These are phyloP conservation scores for Cantharis rufa DNA, from an alignment of 2,888 invertebrate genomes.

Conservation along the genomic window DNA sequence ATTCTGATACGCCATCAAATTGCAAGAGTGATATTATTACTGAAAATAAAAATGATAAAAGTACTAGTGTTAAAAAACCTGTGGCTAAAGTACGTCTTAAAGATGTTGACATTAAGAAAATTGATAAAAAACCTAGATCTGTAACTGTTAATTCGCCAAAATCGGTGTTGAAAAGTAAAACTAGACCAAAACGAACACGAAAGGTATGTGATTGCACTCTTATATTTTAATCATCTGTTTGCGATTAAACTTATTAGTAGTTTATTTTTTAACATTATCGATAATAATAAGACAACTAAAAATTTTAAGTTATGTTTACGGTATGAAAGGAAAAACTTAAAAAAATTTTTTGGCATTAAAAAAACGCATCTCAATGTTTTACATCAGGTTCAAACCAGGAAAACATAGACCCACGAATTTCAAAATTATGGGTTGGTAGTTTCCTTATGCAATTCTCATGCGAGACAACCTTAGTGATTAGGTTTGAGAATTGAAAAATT, in stretches of 20 bases:
- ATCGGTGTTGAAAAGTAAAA: conserved; percentile 42
- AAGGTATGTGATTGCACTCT: conserved; percentile 49
- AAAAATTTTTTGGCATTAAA: too few relatives aligned
- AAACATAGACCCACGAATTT: too few relatives aligned
- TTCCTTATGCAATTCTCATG: too few relatives aligned
- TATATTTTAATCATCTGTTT: neutral
- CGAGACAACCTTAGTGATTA: too few relatives aligned
- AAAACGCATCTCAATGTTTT: too few relatives aligned
- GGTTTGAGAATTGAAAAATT: too few relatives aligned
- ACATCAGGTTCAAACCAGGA: too few relatives aligned
- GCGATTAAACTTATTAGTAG: neutral
- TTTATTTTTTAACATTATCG: too few relatives aligned
- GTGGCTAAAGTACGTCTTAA: conserved; percentile 17
- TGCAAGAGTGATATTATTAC: conserved; percentile 17
- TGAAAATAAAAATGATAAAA: conserved; percentile 16
- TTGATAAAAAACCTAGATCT: conserved; percentile 41
- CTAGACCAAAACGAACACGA: conserved; percentile 44
- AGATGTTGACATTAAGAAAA: conserved; percentile 40
- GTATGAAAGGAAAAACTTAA: too few relatives aligned
- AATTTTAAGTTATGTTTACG: too few relatives aligned
- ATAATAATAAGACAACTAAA: too few relatives aligned
- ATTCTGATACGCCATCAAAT: conserved; percentile 50
- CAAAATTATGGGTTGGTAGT: too few relatives aligned
- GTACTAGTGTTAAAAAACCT: conserved; percentile 13
- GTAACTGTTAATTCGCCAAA: conserved; percentile 38